Base-by-base conservation (phyloP, 2,797 vertebrate species). In the Merluccius polli region DNA sequence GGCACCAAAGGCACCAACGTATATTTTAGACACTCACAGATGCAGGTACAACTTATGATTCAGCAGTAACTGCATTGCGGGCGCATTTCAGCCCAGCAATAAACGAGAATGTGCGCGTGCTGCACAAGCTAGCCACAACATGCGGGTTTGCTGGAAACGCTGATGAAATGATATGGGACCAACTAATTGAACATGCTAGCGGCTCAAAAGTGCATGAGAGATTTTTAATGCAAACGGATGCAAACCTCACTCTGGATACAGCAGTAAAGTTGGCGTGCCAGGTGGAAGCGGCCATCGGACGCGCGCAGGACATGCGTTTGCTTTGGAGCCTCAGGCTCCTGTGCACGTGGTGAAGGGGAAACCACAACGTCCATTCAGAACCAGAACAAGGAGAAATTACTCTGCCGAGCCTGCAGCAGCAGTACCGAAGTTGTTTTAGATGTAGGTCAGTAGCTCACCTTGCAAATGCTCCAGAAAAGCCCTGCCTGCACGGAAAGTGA, bases 381-480 rank as follows among this genome's bases (percentile, higher is more conserved):
- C n/a, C n/a, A 48, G 27, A 72, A 1, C 38, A 48, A 72, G 7
- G 13, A 48, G 27, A 1, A 1, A 72, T 29, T 18, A 32, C 44
- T 27, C 41, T 21, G 15, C 72, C 8, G 13, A 52, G 44, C 15
- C 72, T 73, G 44, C 29, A 0, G 41, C 41, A 29, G 48, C 71
- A 72, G n/a, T 4, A 48, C 4, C n/a, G 12, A 15, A 5, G 32
- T 12, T 72, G 35, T 72, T 72, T 72, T 72, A 44, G 71, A 16
- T 44, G 24, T 48, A 24, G 71, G 11, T 72, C 71, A 48, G 41
- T n/a, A 30, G 18, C 36, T 72, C 38, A 72, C 38, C 36, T 48
- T 15, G 35, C 71, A 44, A 11, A 72, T 29, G 36, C 38, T 48
- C 36, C 36, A 72, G 71, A 72, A n/a, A n/a, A n/a, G n/a, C n/a